Conservation (phyloP, 2,113 vertebrate genomes). For the Solea senegalensis region DNA sequence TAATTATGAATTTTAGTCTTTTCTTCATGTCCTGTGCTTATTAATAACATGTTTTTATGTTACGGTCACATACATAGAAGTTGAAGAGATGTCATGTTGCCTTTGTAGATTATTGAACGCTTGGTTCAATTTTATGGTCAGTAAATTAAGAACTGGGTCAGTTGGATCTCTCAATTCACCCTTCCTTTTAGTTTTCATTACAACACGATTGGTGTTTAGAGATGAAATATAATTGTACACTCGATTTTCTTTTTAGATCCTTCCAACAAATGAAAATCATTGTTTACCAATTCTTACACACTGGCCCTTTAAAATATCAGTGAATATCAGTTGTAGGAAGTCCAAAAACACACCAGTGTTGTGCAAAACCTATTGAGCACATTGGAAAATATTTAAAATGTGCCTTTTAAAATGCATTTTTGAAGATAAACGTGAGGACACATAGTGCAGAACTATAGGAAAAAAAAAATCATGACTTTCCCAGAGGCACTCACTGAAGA, state of each 20-base stretch:
- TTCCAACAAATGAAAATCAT: too few species aligned
- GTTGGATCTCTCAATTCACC: too few species aligned
- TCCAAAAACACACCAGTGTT: too few species aligned
- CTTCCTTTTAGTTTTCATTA: too few species aligned
- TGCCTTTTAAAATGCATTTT: conserved; percentile 12
- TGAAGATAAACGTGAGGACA: conserved; percentile 4
- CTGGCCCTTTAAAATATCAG: too few species aligned
- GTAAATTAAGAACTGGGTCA: neutral
- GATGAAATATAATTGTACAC: too few species aligned
- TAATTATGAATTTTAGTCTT: neutral
- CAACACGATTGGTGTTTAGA: too few species aligned
- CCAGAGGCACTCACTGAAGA: conserved; percentile 63
- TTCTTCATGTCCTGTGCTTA: neutral
- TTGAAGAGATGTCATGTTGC: neutral
- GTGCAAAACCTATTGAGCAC: neutral
- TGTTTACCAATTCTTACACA: too few species aligned
- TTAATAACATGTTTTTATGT: neutral
- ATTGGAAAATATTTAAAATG: neutral
- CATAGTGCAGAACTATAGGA: conserved; percentile 42
- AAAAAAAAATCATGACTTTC: conserved; percentile 16
- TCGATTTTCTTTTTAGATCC: too few species aligned
- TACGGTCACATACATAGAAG: conserved; percentile 9
- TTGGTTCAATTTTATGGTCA: neutral
- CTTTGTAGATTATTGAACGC: neutral
- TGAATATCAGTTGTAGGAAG: too few species aligned